Base-by-base conservation (phyloP, 2,797 vertebrate species). In the Esox lucius region DNA sequence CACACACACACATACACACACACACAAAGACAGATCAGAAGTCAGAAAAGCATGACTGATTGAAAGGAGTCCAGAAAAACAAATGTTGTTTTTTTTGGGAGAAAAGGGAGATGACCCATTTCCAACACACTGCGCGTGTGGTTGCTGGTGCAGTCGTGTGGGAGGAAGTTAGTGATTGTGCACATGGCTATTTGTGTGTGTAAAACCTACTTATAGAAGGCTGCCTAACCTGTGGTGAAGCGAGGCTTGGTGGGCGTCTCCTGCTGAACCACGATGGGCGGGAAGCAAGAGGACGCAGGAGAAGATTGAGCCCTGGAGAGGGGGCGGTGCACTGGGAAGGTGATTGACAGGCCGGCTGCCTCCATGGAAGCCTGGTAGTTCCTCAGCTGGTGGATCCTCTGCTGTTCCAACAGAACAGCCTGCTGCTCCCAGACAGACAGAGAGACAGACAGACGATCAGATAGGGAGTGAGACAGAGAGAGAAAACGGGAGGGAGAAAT, bases 241-340 rank as follows among this genome's bases (percentile, higher is more conserved):
- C 95, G 94, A 0, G 96, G 96, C 85, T 97, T 98, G 82, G 87
- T 73, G 2, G 96, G 92, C 0, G 97, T 94, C 78, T 99, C 97
- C 87, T 95, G 97, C 39, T 64, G 62, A 2, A 64, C 26, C 62
- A 95, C 93, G 0, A 95, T 94, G 89, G 98, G 93, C 0, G 97
- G 97, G 88, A 98, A 97, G 82, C 95, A 96, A 77, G 97, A 95
- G 0, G 97, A 96, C 3, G 97, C 98, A 0, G 98, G 98, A 0
- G 97, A 99, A 0, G 98, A 99, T 90, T 98, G 97, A 0, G 98
- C 96, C 65, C 97, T 94, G 73, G 96, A 98, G 49, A 99, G 95
- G 16, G 97, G 97, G 3, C 98, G 93, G 83, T 96, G 95, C 1
- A 93, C 84, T 2, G 94, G 90, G 0, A 95, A 95, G 24, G 92